Evolutionary conservation across 2,113 vertebrate genomes (phyloP).

Genomic region (Empidonax traillii): DNA sequence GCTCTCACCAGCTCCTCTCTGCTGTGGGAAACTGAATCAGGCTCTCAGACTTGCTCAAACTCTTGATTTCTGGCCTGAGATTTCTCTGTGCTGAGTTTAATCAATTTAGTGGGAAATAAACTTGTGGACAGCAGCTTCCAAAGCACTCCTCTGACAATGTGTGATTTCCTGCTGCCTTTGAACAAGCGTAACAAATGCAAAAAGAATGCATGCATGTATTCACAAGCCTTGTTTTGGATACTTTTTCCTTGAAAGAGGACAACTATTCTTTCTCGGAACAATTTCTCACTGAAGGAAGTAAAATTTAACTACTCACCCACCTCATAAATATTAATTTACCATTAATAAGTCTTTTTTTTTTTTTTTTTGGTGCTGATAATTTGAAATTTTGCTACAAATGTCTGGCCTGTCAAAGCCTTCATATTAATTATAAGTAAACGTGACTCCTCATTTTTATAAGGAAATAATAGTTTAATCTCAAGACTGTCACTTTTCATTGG

Average conservation of each 20-base stretch:
- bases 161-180: neutral
- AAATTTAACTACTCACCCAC: conserved; percentile 18
- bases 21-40: neutral
- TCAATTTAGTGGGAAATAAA: neutral
- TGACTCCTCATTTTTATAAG: conserved; percentile 54
- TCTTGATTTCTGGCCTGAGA: neutral
- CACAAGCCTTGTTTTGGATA: neutral
- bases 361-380: conserved; percentile 24
- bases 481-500: conserved; percentile 62
- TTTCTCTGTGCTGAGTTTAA: neutral
- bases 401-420: conserved; percentile 49
- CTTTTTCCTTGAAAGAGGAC: neutral
- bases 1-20: neutral
- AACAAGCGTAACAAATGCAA: neutral
- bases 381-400: conserved; percentile 65
- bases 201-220: neutral
- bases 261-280: neutral
- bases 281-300: neutral
- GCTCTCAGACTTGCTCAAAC: neutral
- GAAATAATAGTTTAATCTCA: conserved; percentile 72
- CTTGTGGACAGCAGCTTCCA: neutral
- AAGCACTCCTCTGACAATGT: neutral
- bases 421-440: conserved; percentile 70
- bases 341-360: conserved; percentile 57
- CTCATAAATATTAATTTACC: conserved; percentile 74